Evolutionary conservation across 2,888 invertebrate species (phyloP), one percentile per base, ranked within the genome.

Genomic region (Catocala fraxini): DNA sequence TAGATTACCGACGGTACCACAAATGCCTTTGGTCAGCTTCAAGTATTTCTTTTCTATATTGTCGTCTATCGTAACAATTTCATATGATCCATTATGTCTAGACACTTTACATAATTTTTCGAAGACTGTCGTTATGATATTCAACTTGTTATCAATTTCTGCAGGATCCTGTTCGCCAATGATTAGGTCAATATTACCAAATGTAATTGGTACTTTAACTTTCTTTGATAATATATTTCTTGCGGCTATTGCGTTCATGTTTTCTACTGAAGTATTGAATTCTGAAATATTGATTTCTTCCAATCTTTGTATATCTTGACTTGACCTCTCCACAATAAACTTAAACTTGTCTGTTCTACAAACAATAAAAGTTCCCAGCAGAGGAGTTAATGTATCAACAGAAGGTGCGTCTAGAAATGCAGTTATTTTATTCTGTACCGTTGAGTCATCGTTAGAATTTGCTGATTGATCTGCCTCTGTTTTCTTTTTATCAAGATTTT

Each of bases 161-260:
- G 48, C 51, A 4, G 35, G 4, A 39, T 45, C 35, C 59, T 25
- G 39, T 45, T 33, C 25, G 25, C 4, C 3, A 25, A 61, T 61
- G 15, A 33, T 13, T 25, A 61, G 10, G 43, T 75, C 72, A 15
- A 34, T 51, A 35, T 74, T 75, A 6, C 75, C 75, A 25, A 75
- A 75, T 0, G 57, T 10, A 13, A 39, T 6, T 0, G 72, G 75
- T 0, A 75, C 64, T 57, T 64, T 72, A 4, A 70, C 49, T 7
- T 35, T 3, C 4, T 12, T 5, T 6, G n/a, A 10, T 41, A 60
- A 15, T 12, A 56, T 46, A 10, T 46, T 4, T 34, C 15, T 55
- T 39, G 45, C 60, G 0, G 12, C 51, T 5, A 39, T 35, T 41
- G 51, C 11, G 10, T 39, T 6, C 7, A 51, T 46, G 25, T 58